Percentiles rank a stretch among this genome's conserved stretches.
Evolutionary conservation across 2,888 invertebrate species (phyloP).

Genomic region (Heteropelma amictum): DNA sequence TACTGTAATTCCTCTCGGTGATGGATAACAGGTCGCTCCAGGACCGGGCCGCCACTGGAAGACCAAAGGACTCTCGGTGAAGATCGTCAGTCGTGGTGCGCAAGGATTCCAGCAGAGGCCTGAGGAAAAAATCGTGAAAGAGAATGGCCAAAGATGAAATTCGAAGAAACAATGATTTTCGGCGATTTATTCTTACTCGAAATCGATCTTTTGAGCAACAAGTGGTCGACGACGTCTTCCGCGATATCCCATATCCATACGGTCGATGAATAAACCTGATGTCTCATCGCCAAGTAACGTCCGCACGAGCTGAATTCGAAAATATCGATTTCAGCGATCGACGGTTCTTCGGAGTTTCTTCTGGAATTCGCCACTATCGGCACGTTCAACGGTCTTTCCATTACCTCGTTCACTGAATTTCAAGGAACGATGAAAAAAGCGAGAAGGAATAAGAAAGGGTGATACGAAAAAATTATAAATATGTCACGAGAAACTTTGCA

Average conservation of each 20-base stretch:
- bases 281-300: slow-evolving; percentile 70
- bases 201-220: slow-evolving; percentile 70
- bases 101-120: slow-evolving; percentile 70
- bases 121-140: slow-evolving; percentile 37
- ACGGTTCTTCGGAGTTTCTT: slow-evolving; percentile 56
- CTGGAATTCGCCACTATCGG: slow-evolving; percentile 64
- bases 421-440: too few relatives aligned
- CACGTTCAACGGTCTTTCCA: slow-evolving; percentile 71
- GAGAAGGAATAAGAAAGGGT: background rate
- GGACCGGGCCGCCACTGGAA: slow-evolving; percentile 69
- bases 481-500: background rate
- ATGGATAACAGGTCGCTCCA: slow-evolving; percentile 60
- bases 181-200: slow-evolving; percentile 61
- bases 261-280: slow-evolving; percentile 73
- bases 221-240: slow-evolving; percentile 69
- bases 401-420: slow-evolving; percentile 72
- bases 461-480: background rate
- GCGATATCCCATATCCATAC: slow-evolving; percentile 74
- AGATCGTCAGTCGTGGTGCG: slow-evolving; percentile 63
- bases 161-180: background rate
- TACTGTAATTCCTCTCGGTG: slow-evolving; percentile 68
- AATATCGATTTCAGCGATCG: slow-evolving; percentile 67
- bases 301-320: slow-evolving; percentile 73
- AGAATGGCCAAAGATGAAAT: background rate
- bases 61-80: slow-evolving; percentile 67